Base-by-base conservation (phyloP, 2,888 invertebrate genomes). In the Blera fallax region DNA sequence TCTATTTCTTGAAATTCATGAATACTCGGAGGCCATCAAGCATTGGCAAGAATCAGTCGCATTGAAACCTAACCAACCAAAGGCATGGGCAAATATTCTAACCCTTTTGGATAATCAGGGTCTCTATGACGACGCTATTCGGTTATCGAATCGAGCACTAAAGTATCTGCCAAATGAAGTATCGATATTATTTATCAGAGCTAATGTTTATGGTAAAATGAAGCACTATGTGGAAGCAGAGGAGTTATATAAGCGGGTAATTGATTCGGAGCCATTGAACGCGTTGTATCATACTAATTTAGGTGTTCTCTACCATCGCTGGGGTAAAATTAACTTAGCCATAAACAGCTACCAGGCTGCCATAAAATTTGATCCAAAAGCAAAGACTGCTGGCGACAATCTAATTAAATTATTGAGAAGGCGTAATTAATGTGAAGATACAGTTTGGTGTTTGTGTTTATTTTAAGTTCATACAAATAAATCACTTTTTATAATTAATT, bases 31-130 rank as follows among this genome's bases (percentile, higher is more conserved):
- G 81, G 99, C 99, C 0, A 92, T 97, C 87, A 93, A 94, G 70
- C 95, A 95, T 62, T 99, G 98, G 98, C 94, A 94, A 88, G 95
- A 95, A 90, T 97, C 98, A 0, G 96, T 97, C 0, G 91, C 93
- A 69, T 93, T 96, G 74, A 96, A 96, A 89, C 95, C 96, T 0
- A 94, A 94, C 0, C 98, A 98, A 91, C 93, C 94, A 6, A 95
- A 96, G 87, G 97, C 98, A 0, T 99, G 99, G 99, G 97, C 96
- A 54, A 99, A 99, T 90, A 94, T 97, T 89, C 93, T 98, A 64
- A 96, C 98, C 6, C 94, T 98, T 88, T 92, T 97, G 77, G 97
- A 98, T 90, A 96, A 96, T 88, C 93, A 95, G 87, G 95, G 95
- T 93, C 93, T 94, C 88, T 93, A 94, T 48, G 94, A 95, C 10